Percentiles rank a stretch among this genome's conserved stretches.
phyloP scores from a whole-genome alignment of 2,888 invertebrate genomes.

The Athalia cordata region DNA sequence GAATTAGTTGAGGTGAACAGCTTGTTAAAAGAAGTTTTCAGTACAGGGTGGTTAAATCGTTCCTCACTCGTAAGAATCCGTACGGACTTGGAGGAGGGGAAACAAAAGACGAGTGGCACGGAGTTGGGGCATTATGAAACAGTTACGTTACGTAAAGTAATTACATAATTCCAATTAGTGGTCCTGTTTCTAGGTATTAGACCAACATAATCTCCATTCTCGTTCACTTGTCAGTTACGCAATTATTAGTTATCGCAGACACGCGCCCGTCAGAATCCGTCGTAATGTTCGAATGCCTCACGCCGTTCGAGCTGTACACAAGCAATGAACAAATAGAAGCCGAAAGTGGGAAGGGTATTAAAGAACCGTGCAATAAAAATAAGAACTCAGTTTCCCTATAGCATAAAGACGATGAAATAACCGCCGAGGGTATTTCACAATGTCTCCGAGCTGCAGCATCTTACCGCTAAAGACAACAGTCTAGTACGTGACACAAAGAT shows the following conservation, averaged over 20 bases:
- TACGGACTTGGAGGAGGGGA: not conserved
- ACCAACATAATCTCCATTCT: not conserved
- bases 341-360: not conserved
- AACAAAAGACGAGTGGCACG: not conserved
- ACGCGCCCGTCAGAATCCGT: too few relatives aligned
- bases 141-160: not conserved
- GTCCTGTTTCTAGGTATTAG: not conserved
- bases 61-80: constrained; percentile 20
- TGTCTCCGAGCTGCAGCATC: constrained; percentile 13
- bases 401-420: constrained; percentile 28
- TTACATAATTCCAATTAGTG: not conserved
- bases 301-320: too few relatives aligned
- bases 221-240: not conserved
- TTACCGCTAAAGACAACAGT: constrained; percentile 59
- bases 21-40: too few relatives aligned
- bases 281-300: too few relatives aligned
- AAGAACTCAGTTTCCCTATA: not conserved
- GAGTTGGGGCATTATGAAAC: not conserved
- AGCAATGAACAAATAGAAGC: not conserved
- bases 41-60: not conserved
- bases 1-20: too few relatives aligned
- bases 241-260: not conserved
- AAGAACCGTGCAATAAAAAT: too few relatives aligned
- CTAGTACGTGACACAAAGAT: constrained; percentile 58
- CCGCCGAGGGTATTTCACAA: constrained; percentile 20